These are phyloP conservation scores for Monarcha castaneiventris DNA, from an alignment of 2,113 vertebrate genomes.

Conservation along the genomic window DNA sequence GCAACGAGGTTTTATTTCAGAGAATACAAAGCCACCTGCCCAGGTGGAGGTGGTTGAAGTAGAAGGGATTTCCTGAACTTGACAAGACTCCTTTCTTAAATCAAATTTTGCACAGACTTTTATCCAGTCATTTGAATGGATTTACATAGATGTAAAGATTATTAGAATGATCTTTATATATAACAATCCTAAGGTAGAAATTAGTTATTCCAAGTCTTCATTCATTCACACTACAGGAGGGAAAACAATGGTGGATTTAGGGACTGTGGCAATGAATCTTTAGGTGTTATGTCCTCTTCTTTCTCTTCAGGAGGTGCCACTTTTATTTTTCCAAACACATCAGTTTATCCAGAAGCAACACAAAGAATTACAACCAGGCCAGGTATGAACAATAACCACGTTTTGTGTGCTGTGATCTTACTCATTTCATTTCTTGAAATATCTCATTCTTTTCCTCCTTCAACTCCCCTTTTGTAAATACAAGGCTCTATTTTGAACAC, in stretches of 20 bases:
- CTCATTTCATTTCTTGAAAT: not conserved
- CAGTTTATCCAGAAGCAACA: conserved; percentile 83
- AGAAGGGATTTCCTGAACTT: not conserved
- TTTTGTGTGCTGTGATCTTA: not conserved
- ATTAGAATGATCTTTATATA: not conserved
- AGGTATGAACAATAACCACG: conserved; percentile 70
- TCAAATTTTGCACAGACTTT: not conserved
- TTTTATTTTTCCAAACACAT: conserved; percentile 89
- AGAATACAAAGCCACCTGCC: not conserved
- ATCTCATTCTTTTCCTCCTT: not conserved
- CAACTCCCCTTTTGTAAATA: not conserved
- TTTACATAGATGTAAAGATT: not conserved
- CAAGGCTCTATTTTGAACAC: not conserved
- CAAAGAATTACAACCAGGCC: conserved; percentile 82
- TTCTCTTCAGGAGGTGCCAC: conserved; percentile 84
- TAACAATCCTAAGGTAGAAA: not conserved
- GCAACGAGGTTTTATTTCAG: not conserved
- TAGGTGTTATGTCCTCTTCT: conserved; percentile 67
- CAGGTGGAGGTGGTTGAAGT: not conserved
- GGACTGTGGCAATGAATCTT: conserved; percentile 21
- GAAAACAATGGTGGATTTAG: not conserved
- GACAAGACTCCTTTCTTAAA: not conserved
- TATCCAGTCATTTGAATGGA: not conserved
- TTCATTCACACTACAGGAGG: not conserved
- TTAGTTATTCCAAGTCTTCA: not conserved